Conservation (phyloP, 2,797 vertebrate genomes). For the Paramormyrops hopkinsi region DNA sequence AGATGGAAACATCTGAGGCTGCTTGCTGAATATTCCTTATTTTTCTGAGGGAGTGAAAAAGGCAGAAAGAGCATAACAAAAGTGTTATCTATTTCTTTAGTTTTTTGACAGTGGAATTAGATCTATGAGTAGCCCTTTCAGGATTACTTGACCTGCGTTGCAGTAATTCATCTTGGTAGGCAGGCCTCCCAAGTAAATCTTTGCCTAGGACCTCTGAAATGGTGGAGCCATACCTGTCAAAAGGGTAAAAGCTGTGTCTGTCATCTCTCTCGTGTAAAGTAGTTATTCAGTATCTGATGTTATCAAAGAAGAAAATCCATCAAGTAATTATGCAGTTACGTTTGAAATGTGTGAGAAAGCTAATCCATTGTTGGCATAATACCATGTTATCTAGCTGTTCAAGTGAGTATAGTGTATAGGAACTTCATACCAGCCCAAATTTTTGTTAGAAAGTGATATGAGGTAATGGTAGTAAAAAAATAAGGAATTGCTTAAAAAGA, state of each 20-base stretch:
- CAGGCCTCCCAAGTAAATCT: background rate
- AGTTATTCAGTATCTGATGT: background rate
- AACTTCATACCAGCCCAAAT: background rate
- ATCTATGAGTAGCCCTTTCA: background rate
- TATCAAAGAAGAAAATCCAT: background rate
- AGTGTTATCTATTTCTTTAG: background rate
- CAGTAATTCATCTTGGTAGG: background rate
- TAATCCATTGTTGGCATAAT: background rate
- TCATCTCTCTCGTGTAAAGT: background rate
- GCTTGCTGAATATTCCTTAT: constrained; percentile 29
- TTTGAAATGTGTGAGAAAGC: background rate
- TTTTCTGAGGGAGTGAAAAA: background rate
- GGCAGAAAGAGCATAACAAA: background rate
- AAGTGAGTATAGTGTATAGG: background rate
- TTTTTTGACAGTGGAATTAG: constrained; percentile 2
- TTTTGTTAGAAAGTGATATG: background rate
- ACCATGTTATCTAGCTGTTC: background rate
- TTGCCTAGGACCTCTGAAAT: background rate
- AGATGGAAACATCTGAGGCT: constrained; percentile 56
- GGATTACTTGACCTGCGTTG: background rate
- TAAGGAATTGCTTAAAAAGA: background rate
- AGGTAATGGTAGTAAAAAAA: background rate
- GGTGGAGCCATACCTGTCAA: background rate
- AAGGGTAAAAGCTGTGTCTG: background rate
- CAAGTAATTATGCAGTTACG: constrained; percentile 4